Conservation (phyloP, 2,113 vertebrate species). For the Ailurus styani region DNA sequence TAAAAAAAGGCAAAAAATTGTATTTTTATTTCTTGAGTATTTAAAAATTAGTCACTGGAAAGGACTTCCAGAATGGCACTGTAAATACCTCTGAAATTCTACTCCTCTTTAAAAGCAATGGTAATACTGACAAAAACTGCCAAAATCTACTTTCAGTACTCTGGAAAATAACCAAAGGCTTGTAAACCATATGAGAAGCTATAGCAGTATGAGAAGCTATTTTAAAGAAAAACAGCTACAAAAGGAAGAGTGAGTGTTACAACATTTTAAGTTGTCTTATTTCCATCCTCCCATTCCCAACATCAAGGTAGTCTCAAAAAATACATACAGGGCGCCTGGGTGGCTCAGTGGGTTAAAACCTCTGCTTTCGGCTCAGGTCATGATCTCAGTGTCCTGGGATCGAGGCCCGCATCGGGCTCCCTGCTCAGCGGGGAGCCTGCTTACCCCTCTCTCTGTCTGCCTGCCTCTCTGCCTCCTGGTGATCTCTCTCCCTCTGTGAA, state of each 20-base stretch:
- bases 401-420: no score
- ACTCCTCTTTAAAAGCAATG: not conserved
- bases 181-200: not conserved
- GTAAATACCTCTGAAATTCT: not conserved
- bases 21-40: not conserved
- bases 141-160: not conserved
- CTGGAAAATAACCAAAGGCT: not conserved
- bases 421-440: no score
- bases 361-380: no score
- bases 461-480: no score
- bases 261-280: not conserved
- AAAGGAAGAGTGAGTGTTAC: not conserved
- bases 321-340: no score
- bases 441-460: no score
- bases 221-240: not conserved
- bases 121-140: not conserved
- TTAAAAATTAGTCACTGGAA: not conserved
- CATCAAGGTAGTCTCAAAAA: not conserved
- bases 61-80: not conserved
- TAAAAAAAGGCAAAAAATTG: not conserved
- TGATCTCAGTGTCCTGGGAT: no score
- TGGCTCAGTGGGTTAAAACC: no score
- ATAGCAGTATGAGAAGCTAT: not conserved
- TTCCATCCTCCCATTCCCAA: not conserved
- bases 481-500: no score